Base-by-base conservation (phyloP, 2,888 invertebrate genomes). In the Myopa testacea region DNA sequence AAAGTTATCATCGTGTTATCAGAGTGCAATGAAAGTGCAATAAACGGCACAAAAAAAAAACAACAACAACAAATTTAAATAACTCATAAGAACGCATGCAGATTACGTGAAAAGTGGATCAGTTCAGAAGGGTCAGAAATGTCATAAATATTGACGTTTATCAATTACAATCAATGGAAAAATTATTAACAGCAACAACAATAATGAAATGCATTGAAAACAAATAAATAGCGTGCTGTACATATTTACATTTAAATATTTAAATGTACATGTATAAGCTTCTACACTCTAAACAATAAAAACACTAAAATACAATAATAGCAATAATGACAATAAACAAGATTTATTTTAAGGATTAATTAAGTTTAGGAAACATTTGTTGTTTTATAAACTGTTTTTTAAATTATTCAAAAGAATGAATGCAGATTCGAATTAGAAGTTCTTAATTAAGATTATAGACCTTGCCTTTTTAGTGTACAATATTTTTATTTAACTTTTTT, bases 121-220 rank as follows among this genome's bases (percentile, higher is more conserved):
- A 68, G 40, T 68, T 50, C 26, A 10, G 50, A 50, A 69, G 50
- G 19, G 52, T 69, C 45, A 52, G 4, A 69, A 69, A 50, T 69
- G 7, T 69, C 45, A 50, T 69, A 45, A 67, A 67, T 67, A 38
- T 10, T 34, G 4, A 8, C 62, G n/a, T 37, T 65, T 65, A 65
- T 68, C 68, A 45, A 45, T 45, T 70, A 34, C 26, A 70, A 70
- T 52, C 52, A 50, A 55, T 70, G 70, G 70, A 70, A 70, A 62
- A 70, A 70, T 50, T 70, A 70, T 70, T 52, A 52, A 3, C 38
- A 38, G 14, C 12, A 67, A 45, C 6, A 45, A 16, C 45, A 45
- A 26, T 26, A 26, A 40, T 19, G n/a, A 37, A 14, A 67, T 10
- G 34, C 16, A 38, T 5, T 14, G 2, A 67, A 37, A 68, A 40